phyloP scores from a whole-genome alignment of 2,888 invertebrate species.

The Melanostoma mellinum region DNA sequence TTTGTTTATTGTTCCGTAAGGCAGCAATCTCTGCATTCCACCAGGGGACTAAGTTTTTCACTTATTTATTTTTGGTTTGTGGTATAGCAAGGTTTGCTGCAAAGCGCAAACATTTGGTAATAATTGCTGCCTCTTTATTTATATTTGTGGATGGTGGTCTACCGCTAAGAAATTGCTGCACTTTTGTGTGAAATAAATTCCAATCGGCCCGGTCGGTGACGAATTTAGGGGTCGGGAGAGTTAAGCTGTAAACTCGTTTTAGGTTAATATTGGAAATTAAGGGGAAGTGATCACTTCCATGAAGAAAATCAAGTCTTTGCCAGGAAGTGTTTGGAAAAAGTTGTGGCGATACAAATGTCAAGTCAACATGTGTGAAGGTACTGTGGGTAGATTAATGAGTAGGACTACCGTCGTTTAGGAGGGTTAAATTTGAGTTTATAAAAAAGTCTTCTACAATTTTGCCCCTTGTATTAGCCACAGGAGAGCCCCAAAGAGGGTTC shows the following conservation, averaged over 20 bases:
- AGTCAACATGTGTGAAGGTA: conserved; percentile 36
- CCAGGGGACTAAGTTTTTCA: conserved; percentile 11
- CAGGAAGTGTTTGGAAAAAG: conserved; percentile 21
- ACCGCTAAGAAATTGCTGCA: not conserved
- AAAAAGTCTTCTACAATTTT: conserved; percentile 31
- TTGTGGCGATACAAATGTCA: conserved; percentile 18
- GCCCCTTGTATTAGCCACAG: conserved; percentile 28
- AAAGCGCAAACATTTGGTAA: not conserved
- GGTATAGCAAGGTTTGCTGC: conserved; percentile 8
- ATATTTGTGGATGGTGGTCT: not conserved
- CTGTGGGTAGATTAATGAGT: conserved; percentile 38
- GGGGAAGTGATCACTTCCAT: conserved; percentile 33
- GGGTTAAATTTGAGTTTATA: conserved; percentile 7
- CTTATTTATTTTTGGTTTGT: not conserved
- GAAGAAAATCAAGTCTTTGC: conserved; percentile 3
- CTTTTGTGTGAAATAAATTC: not conserved
- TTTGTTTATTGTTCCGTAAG: not conserved
- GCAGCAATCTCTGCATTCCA: not conserved
- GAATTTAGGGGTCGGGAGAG: not conserved
- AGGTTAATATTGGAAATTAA: not conserved
- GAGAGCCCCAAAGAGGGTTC: conserved; percentile 51
- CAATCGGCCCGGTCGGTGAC: conserved; percentile 5
- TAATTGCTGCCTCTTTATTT: not conserved
- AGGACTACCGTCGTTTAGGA: conserved; percentile 30
- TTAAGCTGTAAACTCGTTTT: not conserved